Evolutionary conservation across 2,113 vertebrate species (phyloP), one percentile per base, ranked within the genome.

Genomic region (Halcyon malimbica): DNA sequence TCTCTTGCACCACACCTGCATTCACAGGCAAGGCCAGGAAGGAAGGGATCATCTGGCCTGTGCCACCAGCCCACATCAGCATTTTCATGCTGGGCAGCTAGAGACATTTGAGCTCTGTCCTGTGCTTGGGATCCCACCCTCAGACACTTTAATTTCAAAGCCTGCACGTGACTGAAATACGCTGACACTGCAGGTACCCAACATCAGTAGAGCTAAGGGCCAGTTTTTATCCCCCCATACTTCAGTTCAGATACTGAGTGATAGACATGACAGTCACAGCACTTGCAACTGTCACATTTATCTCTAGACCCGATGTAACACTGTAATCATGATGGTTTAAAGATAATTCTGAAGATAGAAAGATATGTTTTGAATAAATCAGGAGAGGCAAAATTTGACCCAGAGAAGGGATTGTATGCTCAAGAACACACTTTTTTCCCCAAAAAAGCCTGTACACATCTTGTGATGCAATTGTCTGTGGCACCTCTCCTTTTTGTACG

Each of bases 401-500:
- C 14, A 46, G 60, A 85, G 16, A 37, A 56, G 7, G 3, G 8
- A 56, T 8, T 46, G 3, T 31, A 2, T 65, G 33, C 25, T 51
- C 46, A 69, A 44, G 33, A 17, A 64, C 13, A 10, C 14, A 2
- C 16, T 26, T 26, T 83, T 82, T 73, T n/a, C 33, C 46, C 2
- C 2, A 15, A 65, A 41, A 97, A 90, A 87, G 6, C 42, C 24
- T 78, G 5, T 89, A 94, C 62, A 93, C 87, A 29, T 93, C 90
- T 64, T 92, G 83, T 17, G 82, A 90, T 71, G 64, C 84, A 62
- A 82, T 86, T 89, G 59, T 97, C 70, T 14, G 70, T 13, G 97
- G 91, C 53, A 89, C 81, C 15, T 98, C 90, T 8, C 93, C 86
- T 69, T 97, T 31, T 87, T 56, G 80, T 31, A 93, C 78, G 28